Percentiles rank a stretch among this genome's conserved stretches.
Conservation (phyloP, 2,113 vertebrate species). For the Hirundichthys speculiger region DNA sequence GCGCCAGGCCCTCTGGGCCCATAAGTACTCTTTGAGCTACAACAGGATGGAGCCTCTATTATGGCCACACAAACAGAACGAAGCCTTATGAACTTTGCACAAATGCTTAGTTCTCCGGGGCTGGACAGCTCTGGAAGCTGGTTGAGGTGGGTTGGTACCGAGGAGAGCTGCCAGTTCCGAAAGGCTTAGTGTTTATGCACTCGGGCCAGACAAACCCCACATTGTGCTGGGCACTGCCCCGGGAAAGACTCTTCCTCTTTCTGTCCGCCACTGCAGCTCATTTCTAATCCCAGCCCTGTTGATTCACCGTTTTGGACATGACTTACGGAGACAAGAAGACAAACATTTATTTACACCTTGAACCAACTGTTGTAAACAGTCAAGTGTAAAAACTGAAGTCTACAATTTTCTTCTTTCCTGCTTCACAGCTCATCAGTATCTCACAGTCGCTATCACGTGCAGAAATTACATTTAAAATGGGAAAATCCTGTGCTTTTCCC, state of each 20-base stretch:
- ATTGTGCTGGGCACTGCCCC: conserved; percentile 74
- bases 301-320: conserved; percentile 60
- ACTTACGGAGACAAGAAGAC: conserved; percentile 53
- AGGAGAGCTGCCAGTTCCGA: conserved; percentile 77
- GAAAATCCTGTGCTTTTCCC: conserved; percentile 8
- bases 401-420: not conserved
- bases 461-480: conserved; percentile 18
- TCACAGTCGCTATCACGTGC: not conserved
- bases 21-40: conserved; percentile 73
- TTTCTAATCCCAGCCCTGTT: conserved; percentile 53
- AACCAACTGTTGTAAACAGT: conserved; percentile 12
- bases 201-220: conserved; percentile 76
- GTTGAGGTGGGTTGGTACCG: conserved; percentile 70
- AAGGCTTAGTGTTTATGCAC: conserved; percentile 74
- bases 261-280: conserved; percentile 35
- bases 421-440: not conserved
- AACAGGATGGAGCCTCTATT: conserved; percentile 78
- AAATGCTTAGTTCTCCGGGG: conserved; percentile 76
- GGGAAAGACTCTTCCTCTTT: conserved; percentile 62
- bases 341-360: conserved; percentile 69
- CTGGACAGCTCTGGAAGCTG: conserved; percentile 67
- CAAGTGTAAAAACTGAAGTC: no score
- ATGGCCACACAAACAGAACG: conserved; percentile 77
- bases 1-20: conserved; percentile 58
- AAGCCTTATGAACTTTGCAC: conserved; percentile 85